Conservation (phyloP, 2,113 vertebrate genomes). For the Monopterus albus region DNA sequence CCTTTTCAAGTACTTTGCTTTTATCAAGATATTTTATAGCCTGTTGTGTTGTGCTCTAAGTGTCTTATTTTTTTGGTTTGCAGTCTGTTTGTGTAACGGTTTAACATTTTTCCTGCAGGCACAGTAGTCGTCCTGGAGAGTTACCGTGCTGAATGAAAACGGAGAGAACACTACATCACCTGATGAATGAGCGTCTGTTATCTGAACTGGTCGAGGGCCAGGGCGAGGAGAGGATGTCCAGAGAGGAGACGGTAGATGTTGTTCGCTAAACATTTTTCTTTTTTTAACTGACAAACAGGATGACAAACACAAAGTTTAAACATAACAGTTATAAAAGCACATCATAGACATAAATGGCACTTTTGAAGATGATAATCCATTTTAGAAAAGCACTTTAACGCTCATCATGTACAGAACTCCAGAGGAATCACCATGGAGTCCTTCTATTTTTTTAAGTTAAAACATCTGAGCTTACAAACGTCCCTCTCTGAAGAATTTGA, state of each 20-base stretch:
- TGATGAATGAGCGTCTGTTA: constrained; percentile 44
- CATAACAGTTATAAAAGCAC: constrained; percentile 5
- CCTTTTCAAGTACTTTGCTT: too few relatives aligned
- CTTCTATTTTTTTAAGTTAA: neutral
- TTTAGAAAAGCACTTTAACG: neutral
- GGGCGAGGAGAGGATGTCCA: constrained; percentile 42
- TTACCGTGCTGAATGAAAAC: neutral
- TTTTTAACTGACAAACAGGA: constrained; percentile 34
- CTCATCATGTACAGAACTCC: too few relatives aligned
- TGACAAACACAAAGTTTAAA: neutral
- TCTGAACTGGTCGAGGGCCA: constrained; percentile 40
- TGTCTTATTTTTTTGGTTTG: neutral
- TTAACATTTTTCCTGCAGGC: constrained; percentile 5
- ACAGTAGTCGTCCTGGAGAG: neutral
- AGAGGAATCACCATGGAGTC: too few relatives aligned
- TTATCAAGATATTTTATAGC: neutral
- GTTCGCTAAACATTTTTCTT: constrained; percentile 32
- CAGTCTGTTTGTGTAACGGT: too few relatives aligned
- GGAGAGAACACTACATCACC: constrained; percentile 1
- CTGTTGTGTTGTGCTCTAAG: neutral
- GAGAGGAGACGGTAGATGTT: constrained; percentile 24
- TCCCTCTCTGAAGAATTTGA: too few relatives aligned
- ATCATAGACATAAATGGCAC: neutral
- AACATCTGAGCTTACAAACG: neutral
- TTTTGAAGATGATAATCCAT: neutral